Evolutionary conservation across 2,888 invertebrate species (phyloP).

Genomic region (Monoplex corrugatus): DNA sequence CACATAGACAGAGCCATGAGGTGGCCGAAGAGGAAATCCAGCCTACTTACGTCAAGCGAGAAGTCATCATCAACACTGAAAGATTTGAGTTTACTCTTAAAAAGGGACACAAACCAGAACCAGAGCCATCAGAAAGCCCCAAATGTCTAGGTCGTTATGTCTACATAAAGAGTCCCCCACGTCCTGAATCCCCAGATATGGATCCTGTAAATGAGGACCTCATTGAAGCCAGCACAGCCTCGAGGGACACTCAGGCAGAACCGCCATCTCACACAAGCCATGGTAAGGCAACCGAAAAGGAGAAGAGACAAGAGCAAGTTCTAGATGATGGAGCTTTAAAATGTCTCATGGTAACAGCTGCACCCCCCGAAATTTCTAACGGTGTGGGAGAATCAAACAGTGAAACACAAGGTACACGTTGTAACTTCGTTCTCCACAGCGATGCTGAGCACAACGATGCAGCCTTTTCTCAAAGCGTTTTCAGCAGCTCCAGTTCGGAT

Average conservation of each 20-base stretch:
- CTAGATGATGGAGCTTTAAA: neutral
- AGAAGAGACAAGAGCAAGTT: neutral
- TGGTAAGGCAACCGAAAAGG: neutral
- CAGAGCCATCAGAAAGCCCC: neutral
- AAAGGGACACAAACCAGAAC: constrained; percentile 3
- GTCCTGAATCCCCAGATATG: constrained; percentile 59
- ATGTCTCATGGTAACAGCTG: neutral
- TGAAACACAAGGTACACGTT: too few relatives aligned
- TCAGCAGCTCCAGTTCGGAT: neutral
- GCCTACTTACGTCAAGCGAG: constrained; percentile 52
- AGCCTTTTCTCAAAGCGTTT: neutral
- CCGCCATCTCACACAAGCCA: neutral
- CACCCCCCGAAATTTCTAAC: too few relatives aligned
- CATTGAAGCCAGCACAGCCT: constrained; percentile 62
- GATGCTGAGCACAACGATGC: neutral
- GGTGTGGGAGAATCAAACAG: too few relatives aligned
- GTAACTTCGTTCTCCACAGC: neutral
- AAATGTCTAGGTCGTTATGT: constrained; percentile 27
- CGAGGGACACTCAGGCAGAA: constrained; percentile 54
- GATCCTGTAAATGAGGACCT: constrained; percentile 65
- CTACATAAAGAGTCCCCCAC: constrained; percentile 24
- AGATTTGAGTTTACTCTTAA: constrained; percentile 58
- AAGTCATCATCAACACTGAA: constrained; percentile 56
- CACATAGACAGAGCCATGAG: constrained; percentile 27
- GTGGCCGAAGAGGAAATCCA: constrained; percentile 60